phyloP scores from a whole-genome alignment of 2,113 vertebrate genomes.

The Narcine bancroftii region DNA sequence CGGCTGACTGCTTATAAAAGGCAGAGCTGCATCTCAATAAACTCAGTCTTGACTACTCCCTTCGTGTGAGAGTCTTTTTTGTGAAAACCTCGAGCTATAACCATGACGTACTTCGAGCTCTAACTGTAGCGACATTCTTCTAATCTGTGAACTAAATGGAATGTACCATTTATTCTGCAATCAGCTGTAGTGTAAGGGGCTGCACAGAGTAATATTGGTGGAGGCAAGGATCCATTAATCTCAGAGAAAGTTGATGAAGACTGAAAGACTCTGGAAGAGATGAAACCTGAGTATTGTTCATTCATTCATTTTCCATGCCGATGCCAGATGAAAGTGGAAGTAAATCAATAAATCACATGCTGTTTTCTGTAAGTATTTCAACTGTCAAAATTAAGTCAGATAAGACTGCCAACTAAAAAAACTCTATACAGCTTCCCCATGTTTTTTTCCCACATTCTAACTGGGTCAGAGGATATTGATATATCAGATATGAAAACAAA shows the following conservation, averaged over 20 bases:
- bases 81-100: too few species aligned
- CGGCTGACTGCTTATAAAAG: too few species aligned
- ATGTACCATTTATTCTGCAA: neutral
- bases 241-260: neutral
- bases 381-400: neutral
- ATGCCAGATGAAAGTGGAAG: slow-evolving; percentile 12
- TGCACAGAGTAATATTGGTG: neutral
- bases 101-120: too few species aligned
- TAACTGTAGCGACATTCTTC: neutral
- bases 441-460: neutral
- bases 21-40: too few species aligned
- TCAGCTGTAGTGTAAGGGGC: neutral
- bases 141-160: neutral
- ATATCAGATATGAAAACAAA: neutral
- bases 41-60: too few species aligned
- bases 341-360: neutral
- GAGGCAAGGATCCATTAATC: neutral
- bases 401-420: neutral
- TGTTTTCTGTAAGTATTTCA: neutral
- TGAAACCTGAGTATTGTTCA: neutral
- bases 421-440: neutral
- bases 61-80: too few species aligned
- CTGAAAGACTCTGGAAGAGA: neutral
- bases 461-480: neutral
- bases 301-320: neutral